These are phyloP conservation scores for Sinocyclocheilus anshuiensis DNA, from an alignment of 2,113 vertebrate species.

Conservation along the genomic window DNA sequence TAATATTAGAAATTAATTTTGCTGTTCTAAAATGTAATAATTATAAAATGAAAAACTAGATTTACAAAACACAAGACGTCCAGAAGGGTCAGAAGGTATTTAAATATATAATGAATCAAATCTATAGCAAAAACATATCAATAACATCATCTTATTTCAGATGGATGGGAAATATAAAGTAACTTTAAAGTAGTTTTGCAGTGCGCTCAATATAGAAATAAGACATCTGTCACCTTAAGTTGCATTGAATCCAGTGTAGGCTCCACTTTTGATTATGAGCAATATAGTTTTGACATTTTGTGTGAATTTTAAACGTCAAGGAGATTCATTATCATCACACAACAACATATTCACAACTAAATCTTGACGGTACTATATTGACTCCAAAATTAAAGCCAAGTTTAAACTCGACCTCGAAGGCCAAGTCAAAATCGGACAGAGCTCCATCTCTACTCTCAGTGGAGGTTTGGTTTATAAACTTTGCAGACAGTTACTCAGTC, in stretches of 20 bases:
- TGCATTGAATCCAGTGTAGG: background rate
- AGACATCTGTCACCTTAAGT: background rate
- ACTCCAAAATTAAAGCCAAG: background rate
- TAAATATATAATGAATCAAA: background rate
- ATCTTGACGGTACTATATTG: background rate
- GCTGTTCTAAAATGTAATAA: background rate
- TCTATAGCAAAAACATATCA: background rate
- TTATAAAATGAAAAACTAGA: background rate
- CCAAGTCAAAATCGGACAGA: slow-evolving; percentile 46
- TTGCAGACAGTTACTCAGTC: slow-evolving; percentile 83
- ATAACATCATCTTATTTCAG: background rate
- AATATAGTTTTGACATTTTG: background rate
- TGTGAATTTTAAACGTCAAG: background rate
- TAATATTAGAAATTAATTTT: background rate
- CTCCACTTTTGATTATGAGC: background rate
- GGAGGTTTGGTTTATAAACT: slow-evolving; percentile 70
- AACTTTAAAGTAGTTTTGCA: background rate
- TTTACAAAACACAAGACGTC: background rate
- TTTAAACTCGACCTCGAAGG: slow-evolving; percentile 20
- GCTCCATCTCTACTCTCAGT: slow-evolving; percentile 49
- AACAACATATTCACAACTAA: background rate
- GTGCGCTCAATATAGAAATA: background rate
- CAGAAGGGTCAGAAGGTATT: background rate
- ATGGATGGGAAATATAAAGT: background rate
- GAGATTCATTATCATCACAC: background rate